These are phyloP conservation scores for Tinea semifulvella DNA, from an alignment of 2,888 invertebrate genomes.

Conservation along the genomic window DNA sequence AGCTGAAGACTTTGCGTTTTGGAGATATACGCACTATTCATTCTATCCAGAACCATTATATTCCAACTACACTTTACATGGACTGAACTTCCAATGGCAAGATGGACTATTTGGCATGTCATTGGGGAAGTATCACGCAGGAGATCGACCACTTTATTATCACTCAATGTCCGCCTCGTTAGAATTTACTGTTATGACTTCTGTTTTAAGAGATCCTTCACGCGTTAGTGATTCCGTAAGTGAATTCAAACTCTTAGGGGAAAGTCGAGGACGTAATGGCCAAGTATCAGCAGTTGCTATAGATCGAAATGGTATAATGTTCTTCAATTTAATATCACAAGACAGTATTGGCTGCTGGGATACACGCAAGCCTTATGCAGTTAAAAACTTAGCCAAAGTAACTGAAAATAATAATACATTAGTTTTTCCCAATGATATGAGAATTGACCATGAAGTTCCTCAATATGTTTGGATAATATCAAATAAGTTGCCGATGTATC, in stretches of 20 bases:
- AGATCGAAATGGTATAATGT: conserved; percentile 79
- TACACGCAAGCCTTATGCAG: conserved; percentile 75
- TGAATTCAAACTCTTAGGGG: conserved; percentile 52
- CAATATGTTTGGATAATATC: conserved; percentile 81
- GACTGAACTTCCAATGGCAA: conserved; percentile 81
- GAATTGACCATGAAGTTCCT: conserved; percentile 75
- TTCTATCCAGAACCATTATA: conserved; percentile 79
- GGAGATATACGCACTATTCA: conserved; percentile 73
- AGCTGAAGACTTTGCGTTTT: conserved; percentile 65
- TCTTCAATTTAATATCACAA: conserved; percentile 80
- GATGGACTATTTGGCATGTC: conserved; percentile 84
- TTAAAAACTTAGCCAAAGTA: conserved; percentile 70
- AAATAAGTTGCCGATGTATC: conserved; percentile 78
- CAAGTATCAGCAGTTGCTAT: conserved; percentile 81
- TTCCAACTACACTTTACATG: conserved; percentile 78
- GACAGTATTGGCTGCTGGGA: conserved; percentile 88
- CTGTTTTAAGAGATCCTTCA: conserved; percentile 72
- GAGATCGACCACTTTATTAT: conserved; percentile 76
- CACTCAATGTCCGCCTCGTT: conserved; percentile 85
- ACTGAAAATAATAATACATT: conserved; percentile 71
- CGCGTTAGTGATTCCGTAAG: conserved; percentile 41
- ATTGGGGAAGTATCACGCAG: conserved; percentile 63
- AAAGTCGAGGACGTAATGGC: conserved; percentile 67
- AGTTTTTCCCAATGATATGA: conserved; percentile 83
- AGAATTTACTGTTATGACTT: conserved; percentile 78